Conservation (phyloP, 2,113 vertebrate species). For the Phalacrocorax aristotelis region DNA sequence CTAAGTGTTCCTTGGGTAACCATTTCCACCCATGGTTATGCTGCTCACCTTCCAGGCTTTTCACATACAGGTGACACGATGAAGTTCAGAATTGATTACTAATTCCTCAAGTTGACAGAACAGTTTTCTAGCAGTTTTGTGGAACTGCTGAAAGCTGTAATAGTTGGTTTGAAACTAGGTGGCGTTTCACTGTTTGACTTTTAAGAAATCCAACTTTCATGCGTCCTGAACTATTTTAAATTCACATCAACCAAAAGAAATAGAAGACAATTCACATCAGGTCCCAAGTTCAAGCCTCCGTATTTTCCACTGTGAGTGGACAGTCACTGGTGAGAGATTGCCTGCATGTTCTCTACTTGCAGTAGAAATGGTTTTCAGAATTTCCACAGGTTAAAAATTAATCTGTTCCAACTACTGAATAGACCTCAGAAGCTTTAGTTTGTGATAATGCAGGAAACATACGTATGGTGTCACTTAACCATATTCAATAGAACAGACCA, state of each 20-base stretch:
- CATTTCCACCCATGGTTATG: constrained; percentile 18
- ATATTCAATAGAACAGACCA: neutral
- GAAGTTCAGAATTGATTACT: neutral
- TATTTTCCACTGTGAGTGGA: neutral
- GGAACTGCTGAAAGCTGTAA: neutral
- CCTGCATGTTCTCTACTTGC: neutral
- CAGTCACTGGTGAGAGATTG: neutral
- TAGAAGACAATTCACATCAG: neutral
- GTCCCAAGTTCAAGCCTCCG: neutral
- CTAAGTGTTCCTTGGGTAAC: constrained; percentile 59
- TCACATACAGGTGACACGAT: neutral
- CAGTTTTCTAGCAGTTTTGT: neutral
- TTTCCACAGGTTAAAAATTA: neutral
- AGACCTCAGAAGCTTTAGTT: neutral
- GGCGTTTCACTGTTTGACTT: neutral
- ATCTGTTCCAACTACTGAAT: neutral
- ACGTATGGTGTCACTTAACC: neutral
- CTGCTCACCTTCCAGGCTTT: constrained; percentile 56
- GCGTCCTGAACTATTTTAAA: neutral
- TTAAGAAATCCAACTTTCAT: neutral
- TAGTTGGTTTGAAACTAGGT: neutral
- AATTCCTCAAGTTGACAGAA: neutral
- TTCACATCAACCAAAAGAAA: neutral
- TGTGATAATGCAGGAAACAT: neutral
- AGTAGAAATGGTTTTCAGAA: neutral